Conservation (phyloP, 2,113 vertebrate species). For the Ptilonorhynchus violaceus region DNA sequence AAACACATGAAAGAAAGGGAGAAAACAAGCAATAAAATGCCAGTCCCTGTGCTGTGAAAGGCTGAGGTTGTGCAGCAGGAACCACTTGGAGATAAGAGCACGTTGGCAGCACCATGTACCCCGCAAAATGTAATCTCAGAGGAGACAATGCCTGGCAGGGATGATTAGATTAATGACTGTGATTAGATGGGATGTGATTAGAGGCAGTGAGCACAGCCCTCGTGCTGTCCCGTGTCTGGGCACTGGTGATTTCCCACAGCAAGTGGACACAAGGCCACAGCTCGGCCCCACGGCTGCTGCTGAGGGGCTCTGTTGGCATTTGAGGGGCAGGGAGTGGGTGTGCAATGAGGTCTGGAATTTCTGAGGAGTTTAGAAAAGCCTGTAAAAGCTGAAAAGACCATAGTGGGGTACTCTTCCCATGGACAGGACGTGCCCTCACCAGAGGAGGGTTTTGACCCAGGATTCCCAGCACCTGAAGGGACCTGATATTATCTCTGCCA, state of each 20-base stretch:
- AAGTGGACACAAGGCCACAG: not conserved
- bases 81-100: not conserved
- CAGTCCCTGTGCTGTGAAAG: not conserved
- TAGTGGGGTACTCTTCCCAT: not conserved
- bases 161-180: not conserved
- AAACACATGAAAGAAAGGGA: not conserved
- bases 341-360: not conserved
- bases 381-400: accelerated
- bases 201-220: not conserved
- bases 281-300: not conserved
- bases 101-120: not conserved
- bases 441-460: not conserved
- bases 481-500: not conserved
- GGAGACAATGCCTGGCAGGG: not conserved
- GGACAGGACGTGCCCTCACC: not conserved
- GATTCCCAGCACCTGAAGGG: not conserved
- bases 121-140: not conserved
- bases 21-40: not conserved
- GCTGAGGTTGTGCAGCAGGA: not conserved
- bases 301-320: not conserved
- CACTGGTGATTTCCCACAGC: not conserved
- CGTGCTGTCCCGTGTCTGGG: not conserved
- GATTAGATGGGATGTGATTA: not conserved
- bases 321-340: no score
- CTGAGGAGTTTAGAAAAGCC: not conserved